Base-by-base conservation (phyloP, 2,113 vertebrate genomes). In the Megaleporinus macrocephalus region DNA sequence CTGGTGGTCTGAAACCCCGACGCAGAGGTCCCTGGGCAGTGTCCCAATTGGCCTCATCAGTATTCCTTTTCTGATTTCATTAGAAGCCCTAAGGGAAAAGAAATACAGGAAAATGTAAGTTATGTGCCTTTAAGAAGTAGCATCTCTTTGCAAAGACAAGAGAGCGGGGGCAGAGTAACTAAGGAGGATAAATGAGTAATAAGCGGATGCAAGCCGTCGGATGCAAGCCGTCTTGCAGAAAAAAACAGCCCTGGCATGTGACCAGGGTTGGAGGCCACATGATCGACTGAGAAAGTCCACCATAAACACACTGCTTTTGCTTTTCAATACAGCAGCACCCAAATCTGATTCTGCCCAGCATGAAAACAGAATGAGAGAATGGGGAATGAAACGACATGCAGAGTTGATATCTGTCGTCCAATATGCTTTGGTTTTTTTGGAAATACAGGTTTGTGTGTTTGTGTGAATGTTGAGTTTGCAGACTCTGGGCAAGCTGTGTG, bases 151-250 rank as follows among this genome's bases (percentile, higher is more conserved):
- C 41, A 44, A 9, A 44, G 41, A 11, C 5, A 57, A 49, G 44
- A 66, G 30, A 14, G 65, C 74, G 65, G 74, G 78, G 57, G 26
- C 61, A 76, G 57, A 69, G 85, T 76, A 62, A 47, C 78, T 80
- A 84, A 59, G 73, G 63, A 83, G 77, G 82, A 81, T 79, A 86
- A 89, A 85, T 81, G 72, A 74, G 72, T 82, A 83, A 87, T 86
- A 79, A 88, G 84, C 75, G 70, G 84, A 87, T 79, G 82, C 79
- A 83, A 86, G 82, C n/a, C n/a, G n/a, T 73, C 79, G 73, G 47
- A 16, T n/a, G n/a, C 30, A 47, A 73, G 55, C 76, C 71, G 22
- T 66, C 80, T 85, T 55, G 27, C 1, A 79, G 61, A 22, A 55
- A 68, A 18, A 61, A 51, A 47, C 49, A 77, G 87, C 22, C 47